Conservation (phyloP, 2,113 vertebrate genomes). For the Tenebrosternarchus preto region DNA sequence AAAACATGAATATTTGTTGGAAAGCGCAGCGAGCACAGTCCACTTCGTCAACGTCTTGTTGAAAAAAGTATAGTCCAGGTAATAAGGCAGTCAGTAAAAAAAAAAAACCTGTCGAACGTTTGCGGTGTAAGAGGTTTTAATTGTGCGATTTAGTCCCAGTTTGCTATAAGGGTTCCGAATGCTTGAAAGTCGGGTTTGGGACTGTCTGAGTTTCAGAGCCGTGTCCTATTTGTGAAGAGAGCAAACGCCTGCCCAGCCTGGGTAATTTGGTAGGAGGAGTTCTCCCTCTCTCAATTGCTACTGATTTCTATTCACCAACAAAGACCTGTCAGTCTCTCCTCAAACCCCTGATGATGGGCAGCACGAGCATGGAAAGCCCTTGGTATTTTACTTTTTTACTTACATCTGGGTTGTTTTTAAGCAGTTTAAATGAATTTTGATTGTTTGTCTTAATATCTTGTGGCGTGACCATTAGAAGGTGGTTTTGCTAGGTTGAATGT, state of each 20-base stretch:
- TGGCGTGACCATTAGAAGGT: neutral
- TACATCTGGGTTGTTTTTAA: neutral
- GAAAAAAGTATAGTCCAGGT: slow-evolving; percentile 73
- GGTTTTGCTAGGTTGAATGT: too few species aligned
- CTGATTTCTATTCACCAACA: slow-evolving; percentile 96
- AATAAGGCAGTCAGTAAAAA: slow-evolving; percentile 64
- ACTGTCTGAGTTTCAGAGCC: slow-evolving; percentile 88
- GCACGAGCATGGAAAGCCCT: slow-evolving; percentile 52
- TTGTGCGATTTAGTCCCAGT: slow-evolving; percentile 72
- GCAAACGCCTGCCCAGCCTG: slow-evolving; percentile 97
- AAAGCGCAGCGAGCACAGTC: slow-evolving; percentile 46
- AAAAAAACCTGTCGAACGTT: slow-evolving; percentile 34
- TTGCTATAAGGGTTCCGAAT: slow-evolving; percentile 84
- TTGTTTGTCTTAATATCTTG: neutral
- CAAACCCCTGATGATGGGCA: slow-evolving; percentile 81
- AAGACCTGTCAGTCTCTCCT: slow-evolving; percentile 95
- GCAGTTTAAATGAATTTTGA: neutral
- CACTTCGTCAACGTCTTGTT: slow-evolving; percentile 62
- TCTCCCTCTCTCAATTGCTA: slow-evolving; percentile 71
- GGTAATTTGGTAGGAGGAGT: slow-evolving; percentile 99
- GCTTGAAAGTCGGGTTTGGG: slow-evolving; percentile 91
- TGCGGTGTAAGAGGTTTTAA: slow-evolving; percentile 52
- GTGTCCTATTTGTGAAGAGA: slow-evolving; percentile 96
- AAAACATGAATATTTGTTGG: slow-evolving; percentile 31
- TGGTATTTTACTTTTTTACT: neutral